Evolutionary conservation across 2,113 vertebrate species (phyloP).

Genomic region (Barbus barbus): DNA sequence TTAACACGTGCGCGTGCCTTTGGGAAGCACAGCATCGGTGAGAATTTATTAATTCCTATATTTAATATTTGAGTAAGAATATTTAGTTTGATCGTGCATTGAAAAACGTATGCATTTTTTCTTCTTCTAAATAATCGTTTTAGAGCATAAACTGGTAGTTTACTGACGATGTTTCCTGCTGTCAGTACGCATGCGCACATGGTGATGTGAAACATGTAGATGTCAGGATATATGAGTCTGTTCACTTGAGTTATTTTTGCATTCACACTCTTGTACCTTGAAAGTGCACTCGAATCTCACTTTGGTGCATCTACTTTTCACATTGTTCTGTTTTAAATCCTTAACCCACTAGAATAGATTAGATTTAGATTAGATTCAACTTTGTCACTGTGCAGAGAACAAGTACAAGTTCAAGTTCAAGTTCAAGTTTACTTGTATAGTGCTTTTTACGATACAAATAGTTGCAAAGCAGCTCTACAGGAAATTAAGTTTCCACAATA

Average conservation of each 20-base stretch:
- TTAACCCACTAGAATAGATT: too few relatives aligned
- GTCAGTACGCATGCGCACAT: not conserved
- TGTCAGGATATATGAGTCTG: not conserved
- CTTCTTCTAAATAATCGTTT: not conserved
- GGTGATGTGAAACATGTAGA: not conserved
- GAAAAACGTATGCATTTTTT: not conserved
- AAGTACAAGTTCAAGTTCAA: too few relatives aligned
- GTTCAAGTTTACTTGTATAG: too few relatives aligned
- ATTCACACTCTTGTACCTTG: not conserved
- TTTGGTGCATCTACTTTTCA: not conserved
- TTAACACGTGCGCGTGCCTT: not conserved
- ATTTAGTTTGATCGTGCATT: not conserved
- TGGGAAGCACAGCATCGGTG: not conserved
- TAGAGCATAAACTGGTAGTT: not conserved
- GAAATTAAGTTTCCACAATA: too few relatives aligned
- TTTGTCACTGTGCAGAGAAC: too few relatives aligned
- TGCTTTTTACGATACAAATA: too few relatives aligned
- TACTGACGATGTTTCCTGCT: not conserved
- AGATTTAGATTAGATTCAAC: too few relatives aligned
- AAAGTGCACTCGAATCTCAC: not conserved
- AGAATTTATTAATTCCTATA: not conserved
- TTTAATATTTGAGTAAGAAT: not conserved
- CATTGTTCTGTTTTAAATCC: not conserved
- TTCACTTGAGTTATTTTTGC: not conserved
- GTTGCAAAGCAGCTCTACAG: too few relatives aligned